Evolutionary conservation across 2,888 invertebrate genomes (phyloP), one percentile per base, ranked within the genome.

Genomic region (Amblyteles armatorius): DNA sequence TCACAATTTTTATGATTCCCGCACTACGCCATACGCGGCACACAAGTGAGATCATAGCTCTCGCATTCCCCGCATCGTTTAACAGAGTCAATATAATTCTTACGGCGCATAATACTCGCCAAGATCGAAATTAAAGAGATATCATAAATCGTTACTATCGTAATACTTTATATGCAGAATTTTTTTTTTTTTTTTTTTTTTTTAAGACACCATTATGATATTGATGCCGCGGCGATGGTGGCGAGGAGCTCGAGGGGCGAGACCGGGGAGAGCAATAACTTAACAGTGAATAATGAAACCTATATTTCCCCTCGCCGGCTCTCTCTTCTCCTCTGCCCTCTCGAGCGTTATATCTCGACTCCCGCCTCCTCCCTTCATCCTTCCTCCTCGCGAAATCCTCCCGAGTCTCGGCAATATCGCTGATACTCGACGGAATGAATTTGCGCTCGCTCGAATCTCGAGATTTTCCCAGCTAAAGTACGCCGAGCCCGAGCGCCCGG

Each of bases 341-440:
- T 16, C 22, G 40, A 29, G 36, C 67, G 40, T 33, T 22, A 44
- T 67, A 11, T 33, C 63, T 33, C 63, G 16, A 6, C 29, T 33
- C n/a, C 29, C 63, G 29, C n/a, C 11, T 11, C 36, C 40, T 44
- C 11, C 16, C 67, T 40, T 44, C 7, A 13, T 26, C 71, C 52
- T 57, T 72, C 50, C 26, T 55, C 52, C 68, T 40, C 44, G 60
- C 44, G 9, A 48, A 60, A 29, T 33, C 40, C 55, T 52, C n/a
- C 22, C 19, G 29, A 11, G 44, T 57, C 52, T 50, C 40, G 44
- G 76, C 65, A 82, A 79, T 76, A 84, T 85, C 68, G 69, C 71
- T 69, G 78, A 71, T 84, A 80, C 67, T 78, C 80, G 50, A 71
- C 57, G 36, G 68, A 69, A 85, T 82, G 85, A 79, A 82, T 85